Evolutionary conservation across 2,888 invertebrate species (phyloP).

Genomic region (Pristionchus entomophagus): DNA sequence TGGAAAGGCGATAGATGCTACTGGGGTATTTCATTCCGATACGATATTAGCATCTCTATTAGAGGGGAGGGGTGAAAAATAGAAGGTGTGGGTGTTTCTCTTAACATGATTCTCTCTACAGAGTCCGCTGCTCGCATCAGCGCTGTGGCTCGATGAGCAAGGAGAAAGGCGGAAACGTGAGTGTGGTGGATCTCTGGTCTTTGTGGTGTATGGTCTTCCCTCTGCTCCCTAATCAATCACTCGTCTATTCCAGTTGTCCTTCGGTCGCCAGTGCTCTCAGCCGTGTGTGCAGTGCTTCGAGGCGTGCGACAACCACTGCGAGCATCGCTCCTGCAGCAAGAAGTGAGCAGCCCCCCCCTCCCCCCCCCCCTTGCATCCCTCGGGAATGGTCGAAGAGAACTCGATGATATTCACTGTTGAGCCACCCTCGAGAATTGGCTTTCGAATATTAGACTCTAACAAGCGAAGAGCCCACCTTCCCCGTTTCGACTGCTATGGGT

Average conservation of each 20-base stretch:
- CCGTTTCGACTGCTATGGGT: no score
- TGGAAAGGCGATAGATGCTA: no score
- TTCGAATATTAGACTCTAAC: no score
- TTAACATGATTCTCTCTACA: not conserved
- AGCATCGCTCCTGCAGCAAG: constrained; percentile 75
- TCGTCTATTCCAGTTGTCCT: constrained; percentile 40
- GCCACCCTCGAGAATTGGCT: no score
- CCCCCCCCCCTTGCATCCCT: no score
- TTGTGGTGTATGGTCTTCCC: not conserved
- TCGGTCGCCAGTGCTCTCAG: constrained; percentile 63
- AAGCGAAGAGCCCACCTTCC: no score
- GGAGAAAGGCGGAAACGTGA: not conserved
- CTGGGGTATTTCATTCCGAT: no score
- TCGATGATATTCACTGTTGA: no score
- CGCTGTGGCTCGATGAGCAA: not conserved
- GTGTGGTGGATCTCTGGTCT: not conserved
- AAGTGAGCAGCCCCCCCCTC: no score
- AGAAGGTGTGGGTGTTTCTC: not conserved
- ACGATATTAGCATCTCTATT: no score
- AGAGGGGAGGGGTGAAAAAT: not conserved
- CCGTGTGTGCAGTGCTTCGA: constrained; percentile 75
- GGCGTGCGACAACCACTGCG: constrained; percentile 76
- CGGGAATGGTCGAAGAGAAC: no score
- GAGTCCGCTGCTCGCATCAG: constrained; percentile 6
- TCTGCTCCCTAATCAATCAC: not conserved